Conservation (phyloP, 2,113 vertebrate species). For the Oryzias curvinotus region DNA sequence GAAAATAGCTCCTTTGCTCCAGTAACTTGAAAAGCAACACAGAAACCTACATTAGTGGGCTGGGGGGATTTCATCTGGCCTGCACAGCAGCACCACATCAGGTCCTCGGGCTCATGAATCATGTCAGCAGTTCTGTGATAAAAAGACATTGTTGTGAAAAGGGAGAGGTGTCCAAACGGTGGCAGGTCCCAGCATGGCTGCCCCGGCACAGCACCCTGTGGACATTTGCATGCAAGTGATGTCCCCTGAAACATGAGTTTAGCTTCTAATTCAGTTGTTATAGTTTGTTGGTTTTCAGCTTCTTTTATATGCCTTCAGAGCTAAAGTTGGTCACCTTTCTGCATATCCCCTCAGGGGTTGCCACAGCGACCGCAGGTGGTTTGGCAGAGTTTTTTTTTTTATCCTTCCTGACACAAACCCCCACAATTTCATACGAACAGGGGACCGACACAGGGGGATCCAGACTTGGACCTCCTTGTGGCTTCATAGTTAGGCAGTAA, state of each 20-base stretch:
- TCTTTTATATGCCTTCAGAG: constrained; percentile 33
- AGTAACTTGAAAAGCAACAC: constrained; percentile 57
- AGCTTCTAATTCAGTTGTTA: constrained; percentile 26
- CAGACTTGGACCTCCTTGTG: too few relatives aligned
- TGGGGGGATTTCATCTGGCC: constrained; percentile 64
- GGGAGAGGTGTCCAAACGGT: constrained; percentile 47
- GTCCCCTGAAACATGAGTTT: constrained; percentile 22
- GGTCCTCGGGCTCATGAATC: constrained; percentile 62
- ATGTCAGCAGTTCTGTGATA: constrained; percentile 57
- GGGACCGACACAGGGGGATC: too few relatives aligned
- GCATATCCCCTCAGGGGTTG: too few relatives aligned
- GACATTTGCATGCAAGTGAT: constrained; percentile 39
- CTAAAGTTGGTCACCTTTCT: neutral
- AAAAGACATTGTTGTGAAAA: constrained; percentile 65
- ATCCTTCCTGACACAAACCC: too few relatives aligned
- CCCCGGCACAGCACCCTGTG: constrained; percentile 28
- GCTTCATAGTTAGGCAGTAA: too few relatives aligned
- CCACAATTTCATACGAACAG: too few relatives aligned
- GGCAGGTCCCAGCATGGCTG: constrained; percentile 40
- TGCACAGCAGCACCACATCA: constrained; percentile 58
- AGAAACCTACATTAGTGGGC: constrained; percentile 65
- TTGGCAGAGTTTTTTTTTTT: too few relatives aligned
- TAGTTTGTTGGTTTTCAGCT: constrained; percentile 33
- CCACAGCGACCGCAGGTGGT: too few relatives aligned
- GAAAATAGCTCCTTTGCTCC: constrained; percentile 64